These are phyloP conservation scores for Picathartes gymnocephalus DNA, from an alignment of 2,113 vertebrate species.

Conservation along the genomic window DNA sequence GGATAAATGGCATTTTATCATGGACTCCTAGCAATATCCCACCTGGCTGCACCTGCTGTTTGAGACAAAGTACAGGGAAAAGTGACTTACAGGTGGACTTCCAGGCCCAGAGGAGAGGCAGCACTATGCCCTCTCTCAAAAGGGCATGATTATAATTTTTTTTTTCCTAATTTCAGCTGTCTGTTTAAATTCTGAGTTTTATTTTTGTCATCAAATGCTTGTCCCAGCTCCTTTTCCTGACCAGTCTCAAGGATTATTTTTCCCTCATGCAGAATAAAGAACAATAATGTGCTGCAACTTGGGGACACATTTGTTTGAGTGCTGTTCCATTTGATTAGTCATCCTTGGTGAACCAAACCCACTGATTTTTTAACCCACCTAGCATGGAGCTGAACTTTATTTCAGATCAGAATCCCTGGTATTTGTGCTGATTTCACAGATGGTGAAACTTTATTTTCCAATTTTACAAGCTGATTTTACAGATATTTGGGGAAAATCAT, in stretches of 20 bases:
- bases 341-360: background rate
- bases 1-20: background rate
- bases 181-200: background rate
- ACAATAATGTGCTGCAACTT: rapidly evolving
- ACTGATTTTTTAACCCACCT: background rate
- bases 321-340: background rate
- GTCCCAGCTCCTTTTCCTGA: background rate
- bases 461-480: background rate
- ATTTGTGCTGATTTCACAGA: background rate
- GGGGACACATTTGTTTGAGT: background rate
- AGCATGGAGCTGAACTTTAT: background rate
- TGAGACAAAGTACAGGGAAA: background rate
- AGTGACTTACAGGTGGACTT: background rate
- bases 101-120: background rate
- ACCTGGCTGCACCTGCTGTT: background rate
- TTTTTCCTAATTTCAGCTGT: background rate
- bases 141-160: background rate
- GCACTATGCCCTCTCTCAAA: background rate
- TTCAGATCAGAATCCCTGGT: background rate
- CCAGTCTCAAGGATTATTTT: rapidly evolving
- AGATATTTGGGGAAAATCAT: background rate
- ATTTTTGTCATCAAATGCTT: background rate
- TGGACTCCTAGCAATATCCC: background rate
- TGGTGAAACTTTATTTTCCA: background rate
- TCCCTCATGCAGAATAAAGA: background rate